Evolutionary conservation across 2,113 vertebrate genomes (phyloP), one percentile per base, ranked within the genome.

Genomic region (Cynopterus brachyotis): DNA sequence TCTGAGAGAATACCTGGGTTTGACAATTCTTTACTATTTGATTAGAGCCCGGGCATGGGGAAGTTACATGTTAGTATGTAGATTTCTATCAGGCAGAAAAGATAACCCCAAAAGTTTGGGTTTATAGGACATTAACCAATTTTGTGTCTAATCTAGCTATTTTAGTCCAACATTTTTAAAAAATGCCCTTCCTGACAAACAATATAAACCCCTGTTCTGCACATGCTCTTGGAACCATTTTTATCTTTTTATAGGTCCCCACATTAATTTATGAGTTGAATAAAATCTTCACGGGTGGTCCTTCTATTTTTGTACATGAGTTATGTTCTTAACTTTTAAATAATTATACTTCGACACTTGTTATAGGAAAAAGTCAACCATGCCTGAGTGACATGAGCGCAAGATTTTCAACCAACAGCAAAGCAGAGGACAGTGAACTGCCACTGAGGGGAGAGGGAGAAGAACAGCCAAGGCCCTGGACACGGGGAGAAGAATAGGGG

Each of bases 211-310:
- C 8, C 37, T 90, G 2, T n/a, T 91, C 26, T 67, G 78, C 57
- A 94, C 75, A 67, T 30, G 50, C 30, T 93, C 86, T 73, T 79
- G 73, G 67, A 86, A 89, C 16, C 60, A 73, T 37, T 84, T 59
- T 87, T 79, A 87, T 26, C 83, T 93, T 91, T 93, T 78, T 82
- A 94, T n/a, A 89, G 20, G n/a, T 89, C 81, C 53, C 67, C 66
- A 53, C 42, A 50, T 55, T 59, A 70, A 84, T 70, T 97, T 87
- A 86, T 26, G 82, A 96, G 86, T 75, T 20, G 24, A 96, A 76
- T 81, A 69, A 90, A 87, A 89, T 87, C 37, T 81, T 89, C 67
- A 82, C 66, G 47, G 30, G 45, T 62, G 24, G 72, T 80, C 64
- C 6, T 47, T 92, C 84, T 80, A n/a, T 37, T 79, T 60, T 84